phyloP scores from a whole-genome alignment of 2,888 invertebrate genomes.

The Cephus runcator region DNA sequence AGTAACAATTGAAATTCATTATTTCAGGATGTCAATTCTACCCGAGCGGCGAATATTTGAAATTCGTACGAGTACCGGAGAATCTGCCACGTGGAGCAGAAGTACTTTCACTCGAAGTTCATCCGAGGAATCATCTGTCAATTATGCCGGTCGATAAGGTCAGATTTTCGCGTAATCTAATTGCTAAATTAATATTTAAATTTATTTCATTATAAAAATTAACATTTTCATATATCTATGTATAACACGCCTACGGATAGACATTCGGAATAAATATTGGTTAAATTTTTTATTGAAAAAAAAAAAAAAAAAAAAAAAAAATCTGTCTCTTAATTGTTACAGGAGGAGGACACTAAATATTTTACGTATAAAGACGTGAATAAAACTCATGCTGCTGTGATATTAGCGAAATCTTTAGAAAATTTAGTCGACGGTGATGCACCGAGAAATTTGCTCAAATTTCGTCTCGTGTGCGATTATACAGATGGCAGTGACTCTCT shows the following conservation, averaged over 20 bases:
- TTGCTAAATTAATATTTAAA: background rate
- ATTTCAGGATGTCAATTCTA: constrained; percentile 85
- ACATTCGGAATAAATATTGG: background rate
- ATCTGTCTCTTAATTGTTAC: constrained; percentile 34
- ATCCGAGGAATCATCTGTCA: constrained; percentile 80
- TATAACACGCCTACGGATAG: background rate
- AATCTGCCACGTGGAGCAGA: constrained; percentile 82
- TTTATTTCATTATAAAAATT: background rate
- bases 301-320: background rate
- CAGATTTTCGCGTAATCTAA: constrained; percentile 26
- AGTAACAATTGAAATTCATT: constrained; percentile 15
- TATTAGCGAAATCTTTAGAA: constrained; percentile 81
- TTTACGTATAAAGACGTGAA: constrained; percentile 82
- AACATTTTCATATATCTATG: background rate
- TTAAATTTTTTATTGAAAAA: no score
- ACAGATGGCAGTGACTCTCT: constrained; percentile 73
- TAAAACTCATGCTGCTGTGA: constrained; percentile 79
- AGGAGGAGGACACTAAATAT: constrained; percentile 78
- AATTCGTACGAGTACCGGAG: constrained; percentile 87
- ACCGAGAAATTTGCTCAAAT: constrained; percentile 85
- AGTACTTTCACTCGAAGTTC: constrained; percentile 83
- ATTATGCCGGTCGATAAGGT: constrained; percentile 78
- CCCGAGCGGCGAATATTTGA: constrained; percentile 83
- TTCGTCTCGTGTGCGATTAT: constrained; percentile 81
- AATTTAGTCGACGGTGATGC: constrained; percentile 83